These are phyloP conservation scores for Hippocampus comes DNA, from an alignment of 2,113 vertebrate genomes.

Conservation along the genomic window DNA sequence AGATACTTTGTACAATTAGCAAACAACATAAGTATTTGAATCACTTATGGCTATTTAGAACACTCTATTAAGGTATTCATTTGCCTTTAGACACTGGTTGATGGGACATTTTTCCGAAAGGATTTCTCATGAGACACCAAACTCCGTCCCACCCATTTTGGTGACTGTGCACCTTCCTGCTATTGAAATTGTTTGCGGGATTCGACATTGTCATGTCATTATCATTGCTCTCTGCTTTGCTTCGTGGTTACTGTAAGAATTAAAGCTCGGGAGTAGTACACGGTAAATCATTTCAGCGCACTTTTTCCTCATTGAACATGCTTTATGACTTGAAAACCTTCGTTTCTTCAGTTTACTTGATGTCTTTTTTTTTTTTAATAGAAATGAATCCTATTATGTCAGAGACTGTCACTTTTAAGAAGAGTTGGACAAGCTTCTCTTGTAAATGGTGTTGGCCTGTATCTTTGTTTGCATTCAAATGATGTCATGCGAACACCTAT, in stretches of 20 bases:
- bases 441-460: neutral
- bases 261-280: constrained; percentile 17
- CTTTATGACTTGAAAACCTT: constrained; percentile 19
- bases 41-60: constrained; percentile 39
- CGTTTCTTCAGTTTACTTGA: constrained; percentile 14
- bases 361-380: constrained; percentile 14
- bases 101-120: neutral
- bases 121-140: neutral
- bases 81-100: constrained; percentile 4
- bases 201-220: constrained; percentile 15
- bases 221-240: neutral
- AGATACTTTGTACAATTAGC: neutral
- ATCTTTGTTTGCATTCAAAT: constrained; percentile 8
- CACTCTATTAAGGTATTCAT: constrained; percentile 3
- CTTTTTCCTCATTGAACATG: constrained; percentile 27
- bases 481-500: neutral
- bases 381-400: neutral
- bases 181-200: constrained; percentile 15
- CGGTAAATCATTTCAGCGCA: constrained; percentile 37
- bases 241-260: constrained; percentile 13
- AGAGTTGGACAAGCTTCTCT: neutral
- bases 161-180: constrained; percentile 38
- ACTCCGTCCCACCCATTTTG: constrained; percentile 35
- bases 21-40: constrained; percentile 50
- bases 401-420: neutral